Evolutionary conservation across 2,113 vertebrate species (phyloP), one percentile per base, ranked within the genome.

Genomic region (Pterophyllum scalare): DNA sequence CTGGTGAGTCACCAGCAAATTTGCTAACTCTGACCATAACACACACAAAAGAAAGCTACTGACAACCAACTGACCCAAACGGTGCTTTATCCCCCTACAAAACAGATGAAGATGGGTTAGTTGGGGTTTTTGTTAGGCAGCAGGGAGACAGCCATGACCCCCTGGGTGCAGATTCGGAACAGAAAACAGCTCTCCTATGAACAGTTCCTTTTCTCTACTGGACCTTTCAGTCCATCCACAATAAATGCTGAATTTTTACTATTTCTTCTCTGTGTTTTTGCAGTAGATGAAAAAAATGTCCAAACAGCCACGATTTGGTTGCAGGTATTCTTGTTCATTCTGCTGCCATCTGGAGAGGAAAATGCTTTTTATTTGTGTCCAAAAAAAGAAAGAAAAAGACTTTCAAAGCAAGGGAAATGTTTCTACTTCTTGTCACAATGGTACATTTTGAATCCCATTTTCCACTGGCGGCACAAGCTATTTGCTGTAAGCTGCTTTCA

Each of bases 401-500:
- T 72, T 43, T 6, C 31, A 28, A 52, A 49, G 13, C 26, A 52
- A 31, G 65, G 49, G 43, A 19, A 72, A 72, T 20, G 24, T 72
- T 72, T 31, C 65, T 52, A 52, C 43, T 52, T 72, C 49, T 10
- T 54, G 15, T 20, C 15, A 72, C 31, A 49, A 8, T 28, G n/a
- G 26, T 52, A 52, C 43, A 52, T 72, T 54, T 54, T 72, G 67
- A 49, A 49, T 52, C 10, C 10, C 65, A 70, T 70, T 20, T 20
- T 52, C 43, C 65, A 70, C 43, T 70, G 65, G 65, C 24, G 12
- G 65, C 10, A 70, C 65, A 70, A 52, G 43, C 43, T 70, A 70
- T 72, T 72, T 72, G 17, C 67, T n/a, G 26, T 46, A 52, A 72
- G 67, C 67, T 72, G 67, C 46, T 72, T 54, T 72, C 43, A 31